Percentiles rank a stretch among this genome's conserved stretches.
Evolutionary conservation across 2,888 invertebrate species (phyloP).

Genomic region (Hoplodrina ambigua): DNA sequence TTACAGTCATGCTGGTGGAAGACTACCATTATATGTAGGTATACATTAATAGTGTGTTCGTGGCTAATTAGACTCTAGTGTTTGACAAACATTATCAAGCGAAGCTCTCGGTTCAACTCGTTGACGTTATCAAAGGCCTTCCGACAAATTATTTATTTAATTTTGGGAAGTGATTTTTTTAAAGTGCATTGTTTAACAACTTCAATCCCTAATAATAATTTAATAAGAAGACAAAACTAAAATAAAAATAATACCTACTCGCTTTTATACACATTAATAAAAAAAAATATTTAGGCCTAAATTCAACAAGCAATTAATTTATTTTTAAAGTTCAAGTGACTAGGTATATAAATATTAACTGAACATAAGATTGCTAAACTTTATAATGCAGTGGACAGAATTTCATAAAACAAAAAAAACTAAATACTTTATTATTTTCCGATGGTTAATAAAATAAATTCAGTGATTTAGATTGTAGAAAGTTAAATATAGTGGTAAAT

Average conservation of each 20-base stretch:
- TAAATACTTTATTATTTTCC: too few species aligned
- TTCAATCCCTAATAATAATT: neutral
- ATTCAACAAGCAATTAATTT: neutral
- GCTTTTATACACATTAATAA: neutral
- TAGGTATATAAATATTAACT: too few species aligned
- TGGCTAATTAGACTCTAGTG: slow-evolving; percentile 52
- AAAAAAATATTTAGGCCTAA: slow-evolving; percentile 37
- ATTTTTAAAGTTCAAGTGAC: neutral
- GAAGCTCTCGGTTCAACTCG: slow-evolving; percentile 20
- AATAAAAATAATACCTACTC: neutral
- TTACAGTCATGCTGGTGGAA: slow-evolving; percentile 79
- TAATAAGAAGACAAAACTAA: neutral
- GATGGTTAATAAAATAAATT: too few species aligned
- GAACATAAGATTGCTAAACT: too few species aligned
- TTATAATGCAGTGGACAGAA: neutral
- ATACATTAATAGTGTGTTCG: slow-evolving; percentile 60
- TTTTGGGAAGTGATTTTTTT: slow-evolving; percentile 10
- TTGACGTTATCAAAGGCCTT: slow-evolving; percentile 36
- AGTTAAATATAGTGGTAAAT: too few species aligned
- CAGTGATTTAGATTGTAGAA: too few species aligned
- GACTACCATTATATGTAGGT: slow-evolving; percentile 84
- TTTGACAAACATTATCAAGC: slow-evolving; percentile 39
- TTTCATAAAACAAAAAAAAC: neutral
- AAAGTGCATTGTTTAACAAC: neutral
- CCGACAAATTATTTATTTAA: slow-evolving; percentile 19